These are phyloP conservation scores for Sphenopsis melanotis DNA, from an alignment of 2,797 vertebrate genomes.

Conservation along the genomic window DNA sequence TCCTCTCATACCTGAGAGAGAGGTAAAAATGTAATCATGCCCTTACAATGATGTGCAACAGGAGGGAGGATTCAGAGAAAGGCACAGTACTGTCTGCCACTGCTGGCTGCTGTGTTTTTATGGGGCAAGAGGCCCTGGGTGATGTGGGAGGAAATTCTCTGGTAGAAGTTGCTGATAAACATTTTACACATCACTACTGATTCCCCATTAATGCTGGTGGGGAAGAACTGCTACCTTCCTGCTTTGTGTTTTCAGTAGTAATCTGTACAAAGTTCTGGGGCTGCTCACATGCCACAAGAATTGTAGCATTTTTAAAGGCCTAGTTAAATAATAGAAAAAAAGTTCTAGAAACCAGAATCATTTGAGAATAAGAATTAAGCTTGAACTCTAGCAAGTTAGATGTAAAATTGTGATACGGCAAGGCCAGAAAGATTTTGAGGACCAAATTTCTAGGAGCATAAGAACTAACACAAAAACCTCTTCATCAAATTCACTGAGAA, in stretches of 20 bases:
- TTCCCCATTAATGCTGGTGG: background rate
- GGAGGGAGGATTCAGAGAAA: background rate
- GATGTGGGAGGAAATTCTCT: background rate
- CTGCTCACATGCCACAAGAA: background rate
- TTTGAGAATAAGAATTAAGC: background rate
- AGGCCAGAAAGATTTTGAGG: background rate
- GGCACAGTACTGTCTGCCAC: background rate
- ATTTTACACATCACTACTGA: background rate
- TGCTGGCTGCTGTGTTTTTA: background rate
- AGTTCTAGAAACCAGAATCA: background rate
- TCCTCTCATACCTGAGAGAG: background rate
- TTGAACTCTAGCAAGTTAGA: background rate
- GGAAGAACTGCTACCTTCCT: background rate
- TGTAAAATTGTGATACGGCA: background rate
- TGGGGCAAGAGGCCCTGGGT: background rate
- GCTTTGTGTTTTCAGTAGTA: background rate
- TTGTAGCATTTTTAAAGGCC: background rate
- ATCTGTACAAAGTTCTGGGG: background rate
- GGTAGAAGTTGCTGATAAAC: background rate
- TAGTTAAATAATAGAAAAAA: background rate
- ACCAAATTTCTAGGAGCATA: background rate
- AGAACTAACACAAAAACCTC: background rate
- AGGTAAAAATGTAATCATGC: background rate
- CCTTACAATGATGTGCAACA: background rate
- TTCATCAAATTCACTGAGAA: background rate